Evolutionary conservation across 2,113 vertebrate species (phyloP), one percentile per base, ranked within the genome.

Genomic region (Ancistrus triradiatus): DNA sequence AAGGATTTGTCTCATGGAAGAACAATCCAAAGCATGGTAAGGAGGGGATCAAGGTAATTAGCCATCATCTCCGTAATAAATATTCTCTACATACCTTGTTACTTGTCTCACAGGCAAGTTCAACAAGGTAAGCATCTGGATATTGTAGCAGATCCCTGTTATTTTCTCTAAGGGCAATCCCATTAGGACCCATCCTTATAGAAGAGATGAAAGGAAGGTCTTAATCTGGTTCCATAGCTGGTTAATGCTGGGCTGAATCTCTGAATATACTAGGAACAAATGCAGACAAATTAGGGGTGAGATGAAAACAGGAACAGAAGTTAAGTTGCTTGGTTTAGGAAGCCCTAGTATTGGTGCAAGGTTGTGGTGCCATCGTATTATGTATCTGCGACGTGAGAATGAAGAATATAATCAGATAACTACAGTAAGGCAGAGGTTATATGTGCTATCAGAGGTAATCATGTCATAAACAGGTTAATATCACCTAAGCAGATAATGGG

Each of bases 61-160:
- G 83, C 77, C 76, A 86, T 83, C 84, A 84, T 81, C 80, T 84
- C n/a, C n/a, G 82, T 85, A 84, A 87, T 87, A 88, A 88, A 88
- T 87, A 87, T 82, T 83, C 80, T 79, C 60, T 66, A 49, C n/a
- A n/a, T 47, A 74, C 48, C 18, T 52, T 52, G 42, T 38, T n/a
- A n/a, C n/a, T n/a, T 31, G 57, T 28, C 56, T 35, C 51, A 13
- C 13, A 19, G 60, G 22, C 84, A 83, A 84, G 80, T 78, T 75
- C 64, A 47, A 59, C 73, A 81, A 78, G 82, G 84, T 84, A 75
- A 76, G 74, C 84, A 85, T 86, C 84, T 87, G 74, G 81, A 86
- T 84, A 78, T 47, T 72, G 53, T 72, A 4, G 7, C 7, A 7
- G 3, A 31, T 31, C 7, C 27, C 27, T 31, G 27, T 31, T 7